phyloP scores from a whole-genome alignment of 2,797 vertebrate species.

The Sorex maritimensis region DNA sequence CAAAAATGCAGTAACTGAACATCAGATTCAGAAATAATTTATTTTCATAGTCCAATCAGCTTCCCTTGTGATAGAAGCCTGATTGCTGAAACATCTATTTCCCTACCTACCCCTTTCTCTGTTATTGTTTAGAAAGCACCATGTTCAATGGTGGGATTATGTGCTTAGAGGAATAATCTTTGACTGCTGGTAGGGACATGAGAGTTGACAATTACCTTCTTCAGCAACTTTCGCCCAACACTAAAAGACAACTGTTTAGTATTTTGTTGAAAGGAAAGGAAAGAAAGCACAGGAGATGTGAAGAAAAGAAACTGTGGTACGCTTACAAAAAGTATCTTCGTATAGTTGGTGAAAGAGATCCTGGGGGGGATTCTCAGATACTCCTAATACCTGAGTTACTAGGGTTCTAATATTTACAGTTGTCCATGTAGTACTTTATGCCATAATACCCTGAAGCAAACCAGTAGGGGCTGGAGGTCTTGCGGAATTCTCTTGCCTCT shows the following conservation, averaged over 20 bases:
- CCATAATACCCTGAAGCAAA: neutral
- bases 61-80: neutral
- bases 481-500: neutral
- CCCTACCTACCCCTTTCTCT: neutral
- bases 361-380: neutral
- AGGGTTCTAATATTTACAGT: neutral
- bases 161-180: neutral
- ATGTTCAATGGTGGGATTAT: neutral
- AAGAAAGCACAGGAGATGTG: neutral
- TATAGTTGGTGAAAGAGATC: neutral
- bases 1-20: conserved; percentile 42
- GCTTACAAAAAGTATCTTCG: conserved; percentile 17
- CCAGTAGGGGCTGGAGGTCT: neutral
- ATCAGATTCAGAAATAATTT: neutral
- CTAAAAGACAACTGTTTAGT: neutral
- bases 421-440: neutral
- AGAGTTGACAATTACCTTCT: neutral
- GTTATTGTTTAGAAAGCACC: neutral
- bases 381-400: neutral
- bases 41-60: neutral
- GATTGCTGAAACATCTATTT: neutral
- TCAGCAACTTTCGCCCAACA: neutral
- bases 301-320: conserved; percentile 4
- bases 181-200: neutral
- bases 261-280: neutral